Evolutionary conservation across 2,888 invertebrate species (phyloP).

Genomic region (Latheticus oryzae): DNA sequence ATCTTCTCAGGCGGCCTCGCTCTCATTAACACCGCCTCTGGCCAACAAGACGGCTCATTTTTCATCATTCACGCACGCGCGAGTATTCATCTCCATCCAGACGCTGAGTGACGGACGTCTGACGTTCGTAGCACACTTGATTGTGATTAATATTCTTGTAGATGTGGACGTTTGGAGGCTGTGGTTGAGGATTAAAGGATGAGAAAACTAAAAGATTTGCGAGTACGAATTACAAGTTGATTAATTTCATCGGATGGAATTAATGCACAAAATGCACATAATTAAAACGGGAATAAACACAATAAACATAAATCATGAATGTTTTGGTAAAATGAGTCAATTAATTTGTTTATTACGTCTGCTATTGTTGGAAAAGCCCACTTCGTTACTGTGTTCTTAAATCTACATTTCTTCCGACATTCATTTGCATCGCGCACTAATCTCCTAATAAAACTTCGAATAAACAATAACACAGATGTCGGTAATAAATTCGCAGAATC

Average conservation of each 20-base stretch:
- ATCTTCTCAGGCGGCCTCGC: slow-evolving; percentile 51
- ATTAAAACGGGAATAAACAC: too few relatives aligned
- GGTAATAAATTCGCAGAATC: slow-evolving; percentile 21
- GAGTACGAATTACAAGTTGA: too few relatives aligned
- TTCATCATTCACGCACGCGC: slow-evolving; percentile 59
- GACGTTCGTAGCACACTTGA: slow-evolving; percentile 55
- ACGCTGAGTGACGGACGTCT: slow-evolving; percentile 54
- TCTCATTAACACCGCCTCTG: slow-evolving; percentile 59
- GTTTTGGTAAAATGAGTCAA: too few relatives aligned
- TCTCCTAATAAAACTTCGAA: slow-evolving; percentile 19
- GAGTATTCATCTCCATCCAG: slow-evolving; percentile 54
- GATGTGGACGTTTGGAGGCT: slow-evolving; percentile 52
- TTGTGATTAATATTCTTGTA: slow-evolving; percentile 61
- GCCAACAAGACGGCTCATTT: slow-evolving; percentile 59
- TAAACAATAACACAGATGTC: slow-evolving; percentile 30
- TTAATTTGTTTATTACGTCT: too few relatives aligned
- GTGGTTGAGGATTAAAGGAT: slow-evolving; percentile 54
- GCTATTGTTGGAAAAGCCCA: too few relatives aligned
- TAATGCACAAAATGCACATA: too few relatives aligned
- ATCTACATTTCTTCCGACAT: too few relatives aligned
- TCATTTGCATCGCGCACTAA: too few relatives aligned
- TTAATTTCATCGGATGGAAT: too few relatives aligned
- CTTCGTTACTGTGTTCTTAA: too few relatives aligned
- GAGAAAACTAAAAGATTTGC: too few relatives aligned
- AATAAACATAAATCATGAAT: too few relatives aligned